Evolutionary conservation across 2,113 vertebrate genomes (phyloP), one percentile per base, ranked within the genome.

Genomic region (Meleagris gallopavo): DNA sequence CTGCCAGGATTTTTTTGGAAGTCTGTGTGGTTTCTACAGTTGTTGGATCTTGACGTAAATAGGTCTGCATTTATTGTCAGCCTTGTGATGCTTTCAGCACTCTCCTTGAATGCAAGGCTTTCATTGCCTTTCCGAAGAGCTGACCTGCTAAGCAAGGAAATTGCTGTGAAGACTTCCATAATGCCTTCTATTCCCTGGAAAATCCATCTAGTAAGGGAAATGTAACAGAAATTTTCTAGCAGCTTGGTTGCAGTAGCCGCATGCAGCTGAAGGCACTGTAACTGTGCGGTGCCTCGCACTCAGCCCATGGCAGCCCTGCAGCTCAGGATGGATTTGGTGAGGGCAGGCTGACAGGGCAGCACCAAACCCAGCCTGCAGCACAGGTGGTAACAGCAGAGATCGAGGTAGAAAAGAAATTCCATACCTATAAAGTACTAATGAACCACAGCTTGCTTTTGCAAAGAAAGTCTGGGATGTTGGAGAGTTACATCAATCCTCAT

Each of bases 101-200:
- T 72, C n/a, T 72, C 21, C 11, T 4, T 73, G 50, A 94, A 93
- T 67, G 80, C 36, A 83, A 54, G 50, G 36, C 29, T 79, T 91
- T 77, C 92, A 75, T 76, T 93, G n/a, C 55, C 41, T 89, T 91
- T 89, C 66, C 77, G 85, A 70, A 90, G 70, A 25, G n/a, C 6
- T 79, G 55, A 70, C 36, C 36, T 89, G 36, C 81, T 90, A 82
- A 84, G 48, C 36, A 76, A 69, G 78, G 55, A 87, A 83, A 93
- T 85, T 43, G 38, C 62, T 66, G 48, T 43, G 57, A 92, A 94
- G 54, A 74, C 36, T 79, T 92, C 71, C 8, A 0, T 41, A 76
- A 75, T 40, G 21, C 24, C 50, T 87, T 79, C 64, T 22, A 73
- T 50, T 76, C 55, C 84, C 14, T 14, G 25, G 67, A 18, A 94